phyloP scores from a whole-genome alignment of 2,797 vertebrate species.

The Nyctalus aviator region DNA sequence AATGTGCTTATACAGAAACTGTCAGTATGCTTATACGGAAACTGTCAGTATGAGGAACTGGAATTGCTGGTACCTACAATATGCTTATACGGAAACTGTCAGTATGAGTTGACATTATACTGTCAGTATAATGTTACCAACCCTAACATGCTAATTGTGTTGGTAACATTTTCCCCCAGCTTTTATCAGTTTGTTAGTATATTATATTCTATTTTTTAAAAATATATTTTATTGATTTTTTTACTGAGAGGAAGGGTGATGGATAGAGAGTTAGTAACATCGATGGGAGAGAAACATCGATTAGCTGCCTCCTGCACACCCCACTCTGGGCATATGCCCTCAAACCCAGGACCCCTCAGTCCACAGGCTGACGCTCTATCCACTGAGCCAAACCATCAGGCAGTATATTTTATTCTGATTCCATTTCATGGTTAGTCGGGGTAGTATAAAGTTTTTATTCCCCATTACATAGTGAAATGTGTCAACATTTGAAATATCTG shows the following conservation, averaged over 20 bases:
- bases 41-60: neutral
- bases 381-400: no score
- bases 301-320: no score
- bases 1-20: neutral
- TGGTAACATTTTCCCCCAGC: no score
- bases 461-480: neutral
- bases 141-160: no score
- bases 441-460: neutral
- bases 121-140: no score
- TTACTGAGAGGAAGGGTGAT: no score
- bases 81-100: neutral
- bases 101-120: neutral
- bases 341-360: no score
- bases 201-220: neutral
- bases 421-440: neutral
- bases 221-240: no score
- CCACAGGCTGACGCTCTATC: no score
- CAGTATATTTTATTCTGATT: neutral
- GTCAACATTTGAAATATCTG: neutral
- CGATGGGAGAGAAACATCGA: no score
- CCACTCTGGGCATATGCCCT: no score
- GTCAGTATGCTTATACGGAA: neutral
- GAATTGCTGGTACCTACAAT: neutral
- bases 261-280: no score
- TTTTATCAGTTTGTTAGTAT: neutral